These are phyloP conservation scores for Netelia virgata DNA, from an alignment of 2,888 invertebrate genomes.

Conservation along the genomic window DNA sequence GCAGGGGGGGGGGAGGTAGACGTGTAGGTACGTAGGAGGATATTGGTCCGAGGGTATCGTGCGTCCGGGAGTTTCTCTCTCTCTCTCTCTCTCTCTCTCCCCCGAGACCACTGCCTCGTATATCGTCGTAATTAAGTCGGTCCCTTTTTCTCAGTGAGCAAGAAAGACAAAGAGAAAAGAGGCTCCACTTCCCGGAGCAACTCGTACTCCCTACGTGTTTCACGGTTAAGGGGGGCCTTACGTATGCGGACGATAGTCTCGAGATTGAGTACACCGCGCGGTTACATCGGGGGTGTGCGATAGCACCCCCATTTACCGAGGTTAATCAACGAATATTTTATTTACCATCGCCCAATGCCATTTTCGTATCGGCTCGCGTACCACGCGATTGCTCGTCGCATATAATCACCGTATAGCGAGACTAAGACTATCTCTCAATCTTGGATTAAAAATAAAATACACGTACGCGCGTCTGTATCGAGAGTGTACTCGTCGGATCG, in stretches of 20 bases:
- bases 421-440: slow-evolving; percentile 40
- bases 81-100: slow-evolving; percentile 11
- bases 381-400: not conserved
- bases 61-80: slow-evolving; percentile 51
- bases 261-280: slow-evolving; percentile 60
- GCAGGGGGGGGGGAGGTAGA: slow-evolving; percentile 63
- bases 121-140: slow-evolving; percentile 83
- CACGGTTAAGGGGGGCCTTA: slow-evolving; percentile 64
- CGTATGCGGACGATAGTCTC: slow-evolving; percentile 62
- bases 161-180: slow-evolving; percentile 19
- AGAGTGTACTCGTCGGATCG: slow-evolving; percentile 12
- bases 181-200: slow-evolving; percentile 44
- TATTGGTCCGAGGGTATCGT: slow-evolving; percentile 72
- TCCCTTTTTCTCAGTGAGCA: slow-evolving; percentile 75
- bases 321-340: slow-evolving; percentile 64
- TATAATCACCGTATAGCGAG: not conserved
- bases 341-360: slow-evolving; percentile 41
- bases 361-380: slow-evolving; percentile 8
- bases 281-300: slow-evolving; percentile 42
- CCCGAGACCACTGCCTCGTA: slow-evolving; percentile 75
- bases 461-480: not conserved
- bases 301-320: slow-evolving; percentile 35
- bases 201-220: slow-evolving; percentile 54
- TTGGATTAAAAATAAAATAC: slow-evolving; percentile 12
- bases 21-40: slow-evolving; percentile 43